Evolutionary conservation across 2,888 invertebrate genomes (phyloP).

Genomic region (Philaethria dido): DNA sequence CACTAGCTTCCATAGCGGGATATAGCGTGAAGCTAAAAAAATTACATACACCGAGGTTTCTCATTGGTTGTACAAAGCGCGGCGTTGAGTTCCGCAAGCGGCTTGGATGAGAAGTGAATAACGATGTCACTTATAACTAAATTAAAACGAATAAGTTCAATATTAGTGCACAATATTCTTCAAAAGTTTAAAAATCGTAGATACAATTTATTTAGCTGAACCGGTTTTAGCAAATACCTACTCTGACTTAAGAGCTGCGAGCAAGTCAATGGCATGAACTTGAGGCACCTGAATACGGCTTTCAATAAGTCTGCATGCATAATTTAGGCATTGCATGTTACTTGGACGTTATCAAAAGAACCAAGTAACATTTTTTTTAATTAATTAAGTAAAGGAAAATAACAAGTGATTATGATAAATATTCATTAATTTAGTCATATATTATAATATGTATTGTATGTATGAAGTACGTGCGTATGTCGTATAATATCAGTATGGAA

Average conservation of each 20-base stretch:
- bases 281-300: slow-evolving; percentile 8
- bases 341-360: slow-evolving; percentile 1
- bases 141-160: too few relatives aligned
- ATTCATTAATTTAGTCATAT: slow-evolving; percentile 10
- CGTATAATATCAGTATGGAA: background rate
- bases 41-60: too few relatives aligned
- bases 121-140: too few relatives aligned
- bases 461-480: background rate
- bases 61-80: too few relatives aligned
- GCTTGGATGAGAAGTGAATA: too few relatives aligned
- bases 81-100: too few relatives aligned
- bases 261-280: slow-evolving; percentile 19
- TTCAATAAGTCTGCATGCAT: background rate
- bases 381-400: background rate
- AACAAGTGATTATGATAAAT: background rate
- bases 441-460: background rate
- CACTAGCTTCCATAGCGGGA: too few relatives aligned
- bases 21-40: too few relatives aligned
- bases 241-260: background rate
- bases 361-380: background rate
- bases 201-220: background rate
- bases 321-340: background rate
- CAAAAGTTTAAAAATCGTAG: background rate
- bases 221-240: slow-evolving; percentile 7
- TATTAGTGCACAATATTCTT: background rate